phyloP scores from a whole-genome alignment of 2,888 invertebrate species.

The Melitaea athalia region DNA sequence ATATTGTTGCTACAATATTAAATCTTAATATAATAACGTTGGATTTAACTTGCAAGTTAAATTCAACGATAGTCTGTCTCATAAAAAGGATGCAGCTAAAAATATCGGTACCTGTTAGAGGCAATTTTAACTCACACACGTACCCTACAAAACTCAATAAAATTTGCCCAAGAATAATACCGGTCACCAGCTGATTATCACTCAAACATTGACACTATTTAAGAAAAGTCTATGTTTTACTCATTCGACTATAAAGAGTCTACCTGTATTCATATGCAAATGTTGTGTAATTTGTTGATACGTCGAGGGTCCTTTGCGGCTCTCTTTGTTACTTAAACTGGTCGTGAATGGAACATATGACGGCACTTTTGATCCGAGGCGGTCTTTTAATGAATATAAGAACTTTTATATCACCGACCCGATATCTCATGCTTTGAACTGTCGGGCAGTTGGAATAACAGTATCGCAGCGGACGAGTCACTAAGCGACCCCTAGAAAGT shows the following conservation, averaged over 20 bases:
- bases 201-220: slow-evolving; percentile 67
- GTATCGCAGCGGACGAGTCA: slow-evolving; percentile 49
- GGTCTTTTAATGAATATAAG: slow-evolving; percentile 55
- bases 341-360: slow-evolving; percentile 75
- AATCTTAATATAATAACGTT: not conserved
- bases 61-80: not conserved
- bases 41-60: slow-evolving; percentile 2
- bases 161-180: slow-evolving; percentile 48
- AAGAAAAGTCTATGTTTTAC: slow-evolving; percentile 71
- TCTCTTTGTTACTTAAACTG: slow-evolving; percentile 71
- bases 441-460: slow-evolving; percentile 70
- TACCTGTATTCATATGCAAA: slow-evolving; percentile 72
- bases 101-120: not conserved
- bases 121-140: not conserved
- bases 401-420: slow-evolving; percentile 56
- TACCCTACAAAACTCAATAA: not conserved
- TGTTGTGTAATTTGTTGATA: slow-evolving; percentile 81
- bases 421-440: slow-evolving; percentile 66
- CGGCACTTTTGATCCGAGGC: slow-evolving; percentile 66
- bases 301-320: slow-evolving; percentile 79
- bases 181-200: slow-evolving; percentile 49
- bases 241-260: slow-evolving; percentile 54
- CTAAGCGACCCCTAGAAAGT: slow-evolving; percentile 43
- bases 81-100: not conserved
- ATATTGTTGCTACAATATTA: not conserved